Evolutionary conservation across 1,140 invertebrate genomes (phyloP), one percentile per base, ranked within the genome.

Genomic region (Charaxes varanes): DNA sequence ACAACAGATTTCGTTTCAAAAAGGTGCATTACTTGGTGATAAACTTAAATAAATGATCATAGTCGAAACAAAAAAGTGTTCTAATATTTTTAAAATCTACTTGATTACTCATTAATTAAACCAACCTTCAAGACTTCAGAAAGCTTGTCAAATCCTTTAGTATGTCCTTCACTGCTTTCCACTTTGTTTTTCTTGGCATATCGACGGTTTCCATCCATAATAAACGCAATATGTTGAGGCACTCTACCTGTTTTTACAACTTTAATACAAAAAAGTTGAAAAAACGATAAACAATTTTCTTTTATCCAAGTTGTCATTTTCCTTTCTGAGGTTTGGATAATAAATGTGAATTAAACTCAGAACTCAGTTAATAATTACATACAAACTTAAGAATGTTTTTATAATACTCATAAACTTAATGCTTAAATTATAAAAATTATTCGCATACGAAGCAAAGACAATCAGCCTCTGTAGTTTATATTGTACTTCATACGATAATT

Each of bases 141-240:
- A 27, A 99, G 83, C 85, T 97, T 99, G 40, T 97, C 91, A 85
- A 99, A 99, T 18, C 98, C 98, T 85, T 91, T 90, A 0, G 87
- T 82, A 85, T 99, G 98, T 0, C 98, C 98, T 55, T 94, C 88
- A 15, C 89, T 79, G 66, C 91, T 93, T 16, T 90, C 83, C 0
- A 97, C 86, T 10, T 92, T 88, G 21, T 90, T 88, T 71, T 95
- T 95, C 42, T 87, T 90, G 0, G 98, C 98, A 87, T 91, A 99
- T 53, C 98, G 86, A 42, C 98, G 88, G 85, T 99, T 99, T 10
- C 98, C 98, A 86, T 99, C 98, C 97, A 99, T 99, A 36, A 99
- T 99, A 70, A 99, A 92, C 1, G 96, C 97, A 36, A 99, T 86
- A 86, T 99, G 97, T 54, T 89, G 87, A 0, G 97, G 97, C 45